A percentile compares a stretch with the other conserved stretches of the same genome.
Evolutionary conservation across 2,113 vertebrate species (phyloP).

Genomic region (Motacilla tschutschensis): DNA sequence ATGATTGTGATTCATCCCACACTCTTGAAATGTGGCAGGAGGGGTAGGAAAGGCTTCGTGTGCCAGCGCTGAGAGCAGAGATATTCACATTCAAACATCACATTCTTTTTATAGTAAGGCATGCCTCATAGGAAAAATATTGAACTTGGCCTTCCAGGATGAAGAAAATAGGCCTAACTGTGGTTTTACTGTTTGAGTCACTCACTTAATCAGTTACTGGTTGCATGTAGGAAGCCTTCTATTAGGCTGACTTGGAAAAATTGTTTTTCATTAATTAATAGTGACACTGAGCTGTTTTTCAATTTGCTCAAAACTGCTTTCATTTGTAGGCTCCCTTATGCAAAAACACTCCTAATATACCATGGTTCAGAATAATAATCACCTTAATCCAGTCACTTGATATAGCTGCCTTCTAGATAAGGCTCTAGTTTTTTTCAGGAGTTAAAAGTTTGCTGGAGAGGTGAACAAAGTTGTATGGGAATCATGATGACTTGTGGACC

Average conservation of each 20-base stretch:
- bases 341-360: conserved; percentile 7
- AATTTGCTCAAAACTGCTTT: conserved; percentile 45
- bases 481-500: neutral
- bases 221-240: conserved; percentile 74
- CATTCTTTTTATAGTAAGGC: conserved; percentile 87
- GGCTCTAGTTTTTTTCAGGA: neutral
- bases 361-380: neutral
- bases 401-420: neutral
- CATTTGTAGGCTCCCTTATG: neutral
- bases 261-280: conserved; percentile 70
- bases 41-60: conserved; percentile 70
- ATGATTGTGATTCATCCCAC: conserved; percentile 83
- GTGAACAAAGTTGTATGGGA: neutral
- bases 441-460: neutral
- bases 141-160: conserved; percentile 78
- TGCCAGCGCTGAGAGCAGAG: conserved; percentile 74
- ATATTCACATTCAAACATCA: conserved; percentile 82
- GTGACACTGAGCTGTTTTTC: conserved; percentile 54
- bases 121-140: conserved; percentile 86
- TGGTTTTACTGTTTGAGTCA: conserved; percentile 79
- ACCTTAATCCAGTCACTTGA: neutral
- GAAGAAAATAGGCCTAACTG: conserved; percentile 70
- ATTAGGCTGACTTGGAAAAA: conserved; percentile 67
- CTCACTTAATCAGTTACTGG: conserved; percentile 75
- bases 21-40: conserved; percentile 76